A percentile compares a stretch with the other conserved stretches of the same genome.
These are phyloP conservation scores for Gymnodraco acuticeps DNA, from an alignment of 2,797 vertebrate genomes.

Conservation along the genomic window DNA sequence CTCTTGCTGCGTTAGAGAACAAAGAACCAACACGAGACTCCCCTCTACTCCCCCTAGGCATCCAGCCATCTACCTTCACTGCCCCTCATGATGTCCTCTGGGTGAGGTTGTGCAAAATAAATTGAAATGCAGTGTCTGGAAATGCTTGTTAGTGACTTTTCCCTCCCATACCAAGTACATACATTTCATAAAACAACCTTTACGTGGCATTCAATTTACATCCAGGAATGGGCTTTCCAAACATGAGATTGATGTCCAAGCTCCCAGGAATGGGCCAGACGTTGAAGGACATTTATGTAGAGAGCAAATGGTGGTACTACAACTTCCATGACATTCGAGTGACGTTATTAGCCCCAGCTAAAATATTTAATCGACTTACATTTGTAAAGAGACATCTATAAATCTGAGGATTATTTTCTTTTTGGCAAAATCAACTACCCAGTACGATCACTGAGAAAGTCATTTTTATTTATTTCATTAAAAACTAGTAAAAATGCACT, in stretches of 20 bases:
- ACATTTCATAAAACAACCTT: neutral
- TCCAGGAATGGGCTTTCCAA: neutral
- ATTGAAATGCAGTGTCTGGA: conserved; percentile 42
- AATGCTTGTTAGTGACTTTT: conserved; percentile 44
- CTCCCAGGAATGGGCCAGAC: too few relatives aligned
- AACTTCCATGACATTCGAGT: too few relatives aligned
- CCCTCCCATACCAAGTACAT: conserved; percentile 7
- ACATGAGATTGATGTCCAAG: neutral
- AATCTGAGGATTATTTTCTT: too few relatives aligned
- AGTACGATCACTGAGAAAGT: too few relatives aligned
- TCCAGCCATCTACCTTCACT: conserved; percentile 41
- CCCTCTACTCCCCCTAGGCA: conserved; percentile 39
- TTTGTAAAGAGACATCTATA: too few relatives aligned
- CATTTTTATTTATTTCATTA: too few relatives aligned
- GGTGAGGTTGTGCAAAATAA: conserved; percentile 38
- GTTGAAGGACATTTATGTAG: too few relatives aligned
- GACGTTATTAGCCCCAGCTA: too few relatives aligned
- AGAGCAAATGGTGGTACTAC: too few relatives aligned
- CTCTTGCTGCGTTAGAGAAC: conserved; percentile 63
- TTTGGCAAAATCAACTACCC: too few relatives aligned
- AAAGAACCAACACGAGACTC: conserved; percentile 69
- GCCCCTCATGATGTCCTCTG: conserved; percentile 30
- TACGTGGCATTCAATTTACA: neutral
- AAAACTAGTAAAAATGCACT: too few relatives aligned
- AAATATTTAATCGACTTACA: too few relatives aligned